phyloP scores from a whole-genome alignment of 1,140 invertebrate species.

The Drosophila ironensis region DNA sequence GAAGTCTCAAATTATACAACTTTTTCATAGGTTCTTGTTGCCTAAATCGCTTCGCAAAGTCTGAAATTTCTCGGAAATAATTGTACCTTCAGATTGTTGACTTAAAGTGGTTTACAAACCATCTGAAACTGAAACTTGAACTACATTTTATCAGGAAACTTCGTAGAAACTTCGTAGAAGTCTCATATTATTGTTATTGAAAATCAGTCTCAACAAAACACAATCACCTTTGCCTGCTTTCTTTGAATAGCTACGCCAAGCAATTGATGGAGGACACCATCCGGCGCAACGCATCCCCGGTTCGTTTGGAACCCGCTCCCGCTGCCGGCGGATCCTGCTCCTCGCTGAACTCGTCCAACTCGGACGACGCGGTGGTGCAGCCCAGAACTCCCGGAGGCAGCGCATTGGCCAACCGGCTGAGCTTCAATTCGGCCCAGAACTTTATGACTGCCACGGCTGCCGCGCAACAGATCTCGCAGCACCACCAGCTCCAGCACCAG shows the following conservation, averaged over 20 bases:
- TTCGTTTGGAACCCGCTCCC: conserved; percentile 85
- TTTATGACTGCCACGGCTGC: conserved; percentile 81
- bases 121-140: too few species aligned
- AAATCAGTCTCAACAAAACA: too few species aligned
- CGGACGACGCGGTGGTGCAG: conserved; percentile 85
- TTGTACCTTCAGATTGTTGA: too few species aligned
- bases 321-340: conserved; percentile 83
- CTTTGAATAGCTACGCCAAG: conserved; percentile 89
- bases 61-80: too few species aligned
- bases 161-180: too few species aligned
- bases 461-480: conserved; percentile 70
- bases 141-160: too few species aligned
- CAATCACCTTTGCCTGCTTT: neutral
- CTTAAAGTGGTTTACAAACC: too few species aligned
- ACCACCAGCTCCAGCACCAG: conserved; percentile 55
- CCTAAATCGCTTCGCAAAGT: too few species aligned
- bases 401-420: conserved; percentile 77
- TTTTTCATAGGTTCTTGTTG: too few species aligned
- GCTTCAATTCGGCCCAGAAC: conserved; percentile 79
- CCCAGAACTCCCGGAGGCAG: conserved; percentile 61
- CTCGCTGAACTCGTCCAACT: conserved; percentile 89
- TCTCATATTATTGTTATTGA: too few species aligned
- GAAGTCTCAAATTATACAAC: too few species aligned
- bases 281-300: conserved; percentile 94
- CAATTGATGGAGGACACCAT: conserved; percentile 96